Base-by-base conservation (phyloP, 2,888 invertebrate genomes). In the Lymantria monacha region DNA sequence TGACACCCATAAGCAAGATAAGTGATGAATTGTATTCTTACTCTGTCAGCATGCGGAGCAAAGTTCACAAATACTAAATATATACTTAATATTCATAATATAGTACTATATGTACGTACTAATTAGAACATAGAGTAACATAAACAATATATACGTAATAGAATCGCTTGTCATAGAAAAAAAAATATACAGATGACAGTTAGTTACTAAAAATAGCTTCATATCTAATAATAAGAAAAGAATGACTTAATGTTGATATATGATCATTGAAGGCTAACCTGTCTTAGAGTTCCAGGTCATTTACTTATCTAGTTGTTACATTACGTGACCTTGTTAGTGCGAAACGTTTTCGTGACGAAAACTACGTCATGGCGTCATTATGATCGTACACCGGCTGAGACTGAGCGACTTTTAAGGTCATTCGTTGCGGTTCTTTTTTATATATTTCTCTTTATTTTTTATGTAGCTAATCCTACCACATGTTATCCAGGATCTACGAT, bases 271-370 rank as follows among this genome's bases (percentile, higher is more conserved):
- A 7, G 47, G 33, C 10, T 33, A 22, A 44, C 12, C 7, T 33
- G 22, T 22, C 22, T 22, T 22, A 22, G 22, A 9, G 45, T 45
- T 36, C 11, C 30, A 15, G 41, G 51, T 41, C 15, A 44, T 31
- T 36, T 51, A 22, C 22, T 22, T 22, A 40, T 43, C 46, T 43
- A 22, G 48, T 40, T 47, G n/a, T 38, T 44, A 46, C 33, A 40
- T 46, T 22, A 49, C 33, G 50, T 66, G 61, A 63, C 72, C 70
- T 69, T 66, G 57, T 51, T 46, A 40, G 43, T 33, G 42, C 46
- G 56, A 53, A 42, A 58, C 44, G 55, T 51, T 46, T 43, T 13
- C 36, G 33, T 64, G 63, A 64, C 63, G 64, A 54, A 36, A 30
- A 22, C 22, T 22, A 22, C n/a, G n/a, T n/a, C 36, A n/a, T 31